A percentile compares a stretch with the other conserved stretches of the same genome.
Conservation (phyloP, 2,888 invertebrate species). For the Platynereis dumerilii region DNA sequence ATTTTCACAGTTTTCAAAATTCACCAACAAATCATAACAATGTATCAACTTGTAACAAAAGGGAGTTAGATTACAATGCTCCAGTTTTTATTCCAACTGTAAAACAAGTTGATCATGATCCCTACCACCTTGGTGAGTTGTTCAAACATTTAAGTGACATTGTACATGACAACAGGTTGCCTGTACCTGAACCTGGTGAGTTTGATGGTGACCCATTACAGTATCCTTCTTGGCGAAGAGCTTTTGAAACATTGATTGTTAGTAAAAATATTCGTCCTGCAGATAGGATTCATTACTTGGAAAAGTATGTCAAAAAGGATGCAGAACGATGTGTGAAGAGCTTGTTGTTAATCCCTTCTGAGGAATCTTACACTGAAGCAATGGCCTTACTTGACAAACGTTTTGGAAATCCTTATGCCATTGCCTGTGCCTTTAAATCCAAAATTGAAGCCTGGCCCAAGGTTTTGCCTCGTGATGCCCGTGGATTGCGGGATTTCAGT, state of each 20-base stretch:
- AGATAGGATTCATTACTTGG: background rate
- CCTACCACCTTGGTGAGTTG: too few relatives aligned
- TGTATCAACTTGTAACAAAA: too few relatives aligned
- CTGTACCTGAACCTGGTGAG: background rate
- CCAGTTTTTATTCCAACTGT: too few relatives aligned
- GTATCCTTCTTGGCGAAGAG: background rate
- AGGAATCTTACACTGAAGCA: background rate
- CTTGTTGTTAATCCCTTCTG: background rate
- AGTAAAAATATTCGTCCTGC: background rate
- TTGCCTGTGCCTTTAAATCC: background rate
- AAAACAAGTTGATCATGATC: too few relatives aligned
- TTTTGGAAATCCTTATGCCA: background rate
- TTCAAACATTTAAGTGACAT: too few relatives aligned
- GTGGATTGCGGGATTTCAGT: background rate
- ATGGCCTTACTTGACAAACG: background rate
- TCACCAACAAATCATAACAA: too few relatives aligned
- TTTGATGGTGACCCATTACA: background rate
- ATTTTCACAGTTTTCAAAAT: too few relatives aligned
- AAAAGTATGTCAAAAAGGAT: background rate
- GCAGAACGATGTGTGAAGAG: background rate
- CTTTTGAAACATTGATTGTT: background rate
- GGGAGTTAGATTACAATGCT: too few relatives aligned
- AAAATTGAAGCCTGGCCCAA: slow-evolving; percentile 3
- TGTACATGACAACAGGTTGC: background rate
- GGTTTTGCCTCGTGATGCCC: background rate